A percentile compares a stretch with the other conserved stretches of the same genome.
Conservation (phyloP, 2,888 invertebrate genomes). For the Scaeva pyrastri region DNA sequence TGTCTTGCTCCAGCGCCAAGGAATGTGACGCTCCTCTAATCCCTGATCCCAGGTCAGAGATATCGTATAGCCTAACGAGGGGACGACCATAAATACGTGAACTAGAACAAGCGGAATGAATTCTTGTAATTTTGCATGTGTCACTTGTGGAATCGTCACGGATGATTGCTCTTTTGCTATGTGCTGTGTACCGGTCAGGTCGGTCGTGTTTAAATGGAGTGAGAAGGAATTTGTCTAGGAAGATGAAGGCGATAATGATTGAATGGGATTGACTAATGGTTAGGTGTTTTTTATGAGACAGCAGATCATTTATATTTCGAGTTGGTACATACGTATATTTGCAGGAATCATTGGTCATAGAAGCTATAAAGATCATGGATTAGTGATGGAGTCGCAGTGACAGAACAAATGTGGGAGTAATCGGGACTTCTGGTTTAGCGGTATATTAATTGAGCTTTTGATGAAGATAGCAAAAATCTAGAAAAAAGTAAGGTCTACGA, state of each 20-base stretch:
- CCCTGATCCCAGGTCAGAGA: constrained; percentile 50
- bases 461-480: too few species aligned
- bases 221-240: constrained; percentile 57
- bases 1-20: constrained; percentile 4
- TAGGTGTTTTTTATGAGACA: not conserved
- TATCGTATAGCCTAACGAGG: constrained; percentile 25
- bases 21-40: constrained; percentile 50
- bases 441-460: too few species aligned
- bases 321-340: not conserved
- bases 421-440: too few species aligned
- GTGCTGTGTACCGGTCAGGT: not conserved
- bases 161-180: constrained; percentile 54
- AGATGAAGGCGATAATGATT: constrained; percentile 24
- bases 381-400: not conserved
- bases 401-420: too few species aligned
- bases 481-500: too few species aligned
- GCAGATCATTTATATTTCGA: constrained; percentile 21
- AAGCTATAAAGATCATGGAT: not conserved
- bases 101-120: constrained; percentile 12
- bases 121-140: constrained; percentile 51
- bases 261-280: constrained; percentile 23
- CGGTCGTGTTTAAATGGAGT: constrained; percentile 41
- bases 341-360: not conserved
- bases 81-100: not conserved
- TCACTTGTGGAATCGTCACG: constrained; percentile 37